Conservation (phyloP, 2,113 vertebrate genomes). For the Megaleporinus macrocephalus region DNA sequence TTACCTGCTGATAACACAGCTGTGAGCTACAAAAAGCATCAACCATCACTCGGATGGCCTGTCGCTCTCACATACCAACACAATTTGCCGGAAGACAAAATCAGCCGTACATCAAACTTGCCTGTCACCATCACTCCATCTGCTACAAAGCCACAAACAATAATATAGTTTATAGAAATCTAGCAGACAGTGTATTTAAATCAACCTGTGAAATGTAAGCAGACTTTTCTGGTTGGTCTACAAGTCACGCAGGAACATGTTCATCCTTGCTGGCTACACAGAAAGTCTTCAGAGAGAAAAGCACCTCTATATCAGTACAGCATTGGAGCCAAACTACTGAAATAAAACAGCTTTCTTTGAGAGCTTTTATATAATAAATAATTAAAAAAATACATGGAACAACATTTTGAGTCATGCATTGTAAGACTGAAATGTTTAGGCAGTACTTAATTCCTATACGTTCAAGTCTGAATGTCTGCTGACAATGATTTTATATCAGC, state of each 20-base stretch:
- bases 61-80: neutral
- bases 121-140: neutral
- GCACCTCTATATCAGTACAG: neutral
- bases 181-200: slow-evolving; percentile 9
- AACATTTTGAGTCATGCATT: neutral
- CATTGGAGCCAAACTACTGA: neutral
- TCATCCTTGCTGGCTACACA: slow-evolving; percentile 23
- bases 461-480: neutral
- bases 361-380: neutral
- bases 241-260: slow-evolving; percentile 7
- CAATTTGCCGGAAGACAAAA: neutral
- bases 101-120: neutral
- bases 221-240: neutral
- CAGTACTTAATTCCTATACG: neutral
- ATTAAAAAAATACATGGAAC: neutral
- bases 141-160: neutral
- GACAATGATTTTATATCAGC: neutral
- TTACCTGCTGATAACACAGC: neutral
- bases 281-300: neutral
- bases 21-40: neutral
- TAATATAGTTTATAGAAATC: neutral
- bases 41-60: neutral
- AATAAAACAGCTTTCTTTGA: neutral
- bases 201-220: neutral
- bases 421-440: neutral